Evolutionary conservation across 2,797 vertebrate genomes (phyloP).

Genomic region (Lithobates sylvaticus): DNA sequence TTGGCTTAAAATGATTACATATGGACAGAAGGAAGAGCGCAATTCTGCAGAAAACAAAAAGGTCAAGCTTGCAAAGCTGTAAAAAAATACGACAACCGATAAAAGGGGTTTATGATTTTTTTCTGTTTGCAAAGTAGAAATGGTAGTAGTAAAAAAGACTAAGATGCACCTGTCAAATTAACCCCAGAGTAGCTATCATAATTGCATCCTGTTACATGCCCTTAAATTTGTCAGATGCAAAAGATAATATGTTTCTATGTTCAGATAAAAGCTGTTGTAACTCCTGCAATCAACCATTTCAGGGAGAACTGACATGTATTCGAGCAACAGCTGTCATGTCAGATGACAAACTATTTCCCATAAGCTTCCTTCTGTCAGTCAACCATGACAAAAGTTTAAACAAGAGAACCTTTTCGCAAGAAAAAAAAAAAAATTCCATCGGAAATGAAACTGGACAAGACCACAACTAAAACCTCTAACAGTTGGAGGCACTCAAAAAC

Average conservation of each 20-base stretch:
- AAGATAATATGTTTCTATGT: conserved; percentile 23
- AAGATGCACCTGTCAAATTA: conserved; percentile 15
- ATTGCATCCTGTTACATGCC: conserved; percentile 2
- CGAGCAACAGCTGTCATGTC: conserved; percentile 43
- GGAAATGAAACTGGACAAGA: conserved; percentile 9
- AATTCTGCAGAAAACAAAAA: too few relatives aligned
- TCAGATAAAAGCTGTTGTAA: conserved; percentile 23
- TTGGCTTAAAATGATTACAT: too few relatives aligned
- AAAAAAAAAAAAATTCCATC: not conserved
- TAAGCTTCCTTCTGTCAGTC: conserved; percentile 42
- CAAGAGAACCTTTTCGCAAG: conserved; percentile 30
- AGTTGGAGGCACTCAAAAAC: too few relatives aligned
- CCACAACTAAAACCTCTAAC: not conserved
- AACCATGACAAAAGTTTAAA: conserved; percentile 13
- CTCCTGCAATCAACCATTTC: conserved; percentile 22
- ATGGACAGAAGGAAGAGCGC: too few relatives aligned
- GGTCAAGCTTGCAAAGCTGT: too few relatives aligned
- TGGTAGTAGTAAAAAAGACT: not conserved
- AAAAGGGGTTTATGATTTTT: too few relatives aligned
- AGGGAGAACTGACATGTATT: conserved; percentile 37
- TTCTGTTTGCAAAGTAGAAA: conserved; percentile 2
- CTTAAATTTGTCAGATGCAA: conserved; percentile 31
- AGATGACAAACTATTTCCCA: conserved; percentile 53
- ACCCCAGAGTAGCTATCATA: conserved; percentile 7
- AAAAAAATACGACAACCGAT: too few relatives aligned